Evolutionary conservation across 1,140 invertebrate species (phyloP).

Genomic region (Procambarus virginalis): DNA sequence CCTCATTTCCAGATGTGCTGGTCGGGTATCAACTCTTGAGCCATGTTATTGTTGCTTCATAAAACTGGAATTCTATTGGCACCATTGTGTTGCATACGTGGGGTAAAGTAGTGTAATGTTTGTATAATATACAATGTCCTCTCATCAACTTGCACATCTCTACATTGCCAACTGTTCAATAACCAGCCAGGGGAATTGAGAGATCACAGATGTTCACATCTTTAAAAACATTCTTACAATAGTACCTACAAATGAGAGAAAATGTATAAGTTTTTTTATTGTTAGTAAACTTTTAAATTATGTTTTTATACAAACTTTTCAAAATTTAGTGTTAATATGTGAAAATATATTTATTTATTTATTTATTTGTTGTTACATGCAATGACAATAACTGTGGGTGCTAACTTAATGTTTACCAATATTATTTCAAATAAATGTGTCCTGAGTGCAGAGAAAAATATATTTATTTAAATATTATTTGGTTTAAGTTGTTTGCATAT

Average conservation of each 20-base stretch:
- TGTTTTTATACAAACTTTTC: not conserved
- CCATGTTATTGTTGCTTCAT: no score
- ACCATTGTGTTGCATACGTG: no score
- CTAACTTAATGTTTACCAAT: not conserved
- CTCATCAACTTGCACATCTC: no score
- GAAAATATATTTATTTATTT: not conserved
- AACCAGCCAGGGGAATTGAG: not conserved
- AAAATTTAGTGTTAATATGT: not conserved
- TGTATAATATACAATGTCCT: no score
- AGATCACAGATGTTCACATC: not conserved
- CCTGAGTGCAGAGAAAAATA: not conserved
- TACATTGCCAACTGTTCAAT: not conserved
- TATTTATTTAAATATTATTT: not conserved
- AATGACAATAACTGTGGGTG: not conserved
- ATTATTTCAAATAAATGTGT: not conserved
- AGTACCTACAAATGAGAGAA: not conserved
- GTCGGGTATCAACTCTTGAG: no score
- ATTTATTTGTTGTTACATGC: not conserved
- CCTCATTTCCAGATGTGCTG: no score
- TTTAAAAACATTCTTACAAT: not conserved
- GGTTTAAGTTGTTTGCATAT: not conserved
- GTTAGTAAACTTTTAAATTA: not conserved
- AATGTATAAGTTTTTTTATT: not conserved
- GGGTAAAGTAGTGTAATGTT: no score
- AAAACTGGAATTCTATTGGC: no score